These are phyloP conservation scores for Orius insidiosus DNA, from an alignment of 1,140 invertebrate species.

Conservation along the genomic window DNA sequence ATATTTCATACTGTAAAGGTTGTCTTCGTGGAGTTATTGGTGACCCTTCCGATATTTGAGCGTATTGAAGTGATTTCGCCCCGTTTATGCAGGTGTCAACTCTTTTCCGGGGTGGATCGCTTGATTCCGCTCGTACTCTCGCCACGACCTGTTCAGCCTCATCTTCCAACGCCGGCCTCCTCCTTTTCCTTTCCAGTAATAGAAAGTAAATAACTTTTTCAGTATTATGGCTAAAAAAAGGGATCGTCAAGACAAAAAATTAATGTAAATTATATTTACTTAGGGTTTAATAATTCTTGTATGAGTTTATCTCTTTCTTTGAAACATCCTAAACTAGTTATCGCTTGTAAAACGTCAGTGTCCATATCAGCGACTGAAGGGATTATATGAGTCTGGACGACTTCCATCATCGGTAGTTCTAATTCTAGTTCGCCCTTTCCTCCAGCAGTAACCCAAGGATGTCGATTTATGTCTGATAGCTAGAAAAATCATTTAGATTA, in stretches of 20 bases:
- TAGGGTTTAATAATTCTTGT: slow-evolving; percentile 78
- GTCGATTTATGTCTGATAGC: slow-evolving; percentile 86
- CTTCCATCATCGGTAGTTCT: slow-evolving; percentile 97
- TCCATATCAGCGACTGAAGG: slow-evolving; percentile 89
- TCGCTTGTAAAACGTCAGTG: slow-evolving; percentile 91
- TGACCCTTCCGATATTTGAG: slow-evolving; percentile 89
- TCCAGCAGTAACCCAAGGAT: slow-evolving; percentile 91
- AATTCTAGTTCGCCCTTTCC: slow-evolving; percentile 89
- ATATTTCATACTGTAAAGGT: slow-evolving; percentile 30
- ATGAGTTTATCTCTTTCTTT: slow-evolving; percentile 96
- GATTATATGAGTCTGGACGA: slow-evolving; percentile 96
- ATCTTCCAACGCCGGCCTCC: slow-evolving; percentile 90
- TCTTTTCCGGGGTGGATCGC: slow-evolving; percentile 81
- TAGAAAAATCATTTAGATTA: slow-evolving; percentile 30
- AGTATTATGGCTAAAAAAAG: slow-evolving; percentile 80
- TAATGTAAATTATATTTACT: slow-evolving; percentile 40
- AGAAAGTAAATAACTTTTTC: slow-evolving; percentile 99
- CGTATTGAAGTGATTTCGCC: slow-evolving; percentile 61
- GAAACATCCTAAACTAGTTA: slow-evolving; percentile 96
- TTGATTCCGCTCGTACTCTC: slow-evolving; percentile 39
- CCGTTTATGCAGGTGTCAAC: slow-evolving; percentile 88
- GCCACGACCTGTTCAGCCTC: slow-evolving; percentile 62
- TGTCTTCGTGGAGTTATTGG: slow-evolving; percentile 80
- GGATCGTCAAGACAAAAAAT: slow-evolving; percentile 5
- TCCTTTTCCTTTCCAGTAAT: slow-evolving; percentile 85